Percentiles rank a stretch among this genome's conserved stretches.
These are phyloP conservation scores for Volucella inflata DNA, from an alignment of 2,888 invertebrate genomes.

Conservation along the genomic window DNA sequence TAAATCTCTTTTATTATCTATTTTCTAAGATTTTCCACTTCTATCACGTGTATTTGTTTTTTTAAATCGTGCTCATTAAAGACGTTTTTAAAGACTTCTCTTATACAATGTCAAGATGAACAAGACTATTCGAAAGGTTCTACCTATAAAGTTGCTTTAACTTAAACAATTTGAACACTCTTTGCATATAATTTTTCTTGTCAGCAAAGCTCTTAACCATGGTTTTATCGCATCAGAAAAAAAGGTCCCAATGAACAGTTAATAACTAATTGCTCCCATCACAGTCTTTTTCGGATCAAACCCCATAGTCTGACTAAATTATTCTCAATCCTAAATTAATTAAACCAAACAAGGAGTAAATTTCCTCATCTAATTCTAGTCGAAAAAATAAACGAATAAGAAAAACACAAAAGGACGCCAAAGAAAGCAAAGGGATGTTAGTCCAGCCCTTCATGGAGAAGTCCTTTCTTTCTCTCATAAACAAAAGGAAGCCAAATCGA, in stretches of 20 bases:
- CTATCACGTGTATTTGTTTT: no score
- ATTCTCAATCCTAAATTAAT: conserved; percentile 38
- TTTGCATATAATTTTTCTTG: no score
- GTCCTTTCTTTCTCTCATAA: neutral
- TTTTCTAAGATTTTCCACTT: no score
- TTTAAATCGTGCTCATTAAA: no score
- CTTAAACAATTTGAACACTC: no score
- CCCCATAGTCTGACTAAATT: conserved; percentile 1
- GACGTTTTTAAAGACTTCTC: no score
- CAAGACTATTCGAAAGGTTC: no score
- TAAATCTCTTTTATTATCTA: no score
- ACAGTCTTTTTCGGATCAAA: neutral
- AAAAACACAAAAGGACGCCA: neutral
- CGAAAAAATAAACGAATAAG: no score
- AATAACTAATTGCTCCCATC: conserved; percentile 32
- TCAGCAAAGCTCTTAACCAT: no score
- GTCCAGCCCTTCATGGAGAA: neutral
- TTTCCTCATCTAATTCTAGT: neutral
- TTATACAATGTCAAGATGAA: no score
- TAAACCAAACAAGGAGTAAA: conserved; percentile 25
- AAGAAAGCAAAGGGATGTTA: neutral
- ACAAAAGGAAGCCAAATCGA: neutral
- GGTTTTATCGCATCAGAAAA: neutral
- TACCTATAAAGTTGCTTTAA: no score
- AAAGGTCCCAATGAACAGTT: conserved; percentile 41